Percentiles rank a stretch among this genome's conserved stretches.
phyloP scores from a whole-genome alignment of 2,888 invertebrate genomes.

The Plagodis dolabraria region DNA sequence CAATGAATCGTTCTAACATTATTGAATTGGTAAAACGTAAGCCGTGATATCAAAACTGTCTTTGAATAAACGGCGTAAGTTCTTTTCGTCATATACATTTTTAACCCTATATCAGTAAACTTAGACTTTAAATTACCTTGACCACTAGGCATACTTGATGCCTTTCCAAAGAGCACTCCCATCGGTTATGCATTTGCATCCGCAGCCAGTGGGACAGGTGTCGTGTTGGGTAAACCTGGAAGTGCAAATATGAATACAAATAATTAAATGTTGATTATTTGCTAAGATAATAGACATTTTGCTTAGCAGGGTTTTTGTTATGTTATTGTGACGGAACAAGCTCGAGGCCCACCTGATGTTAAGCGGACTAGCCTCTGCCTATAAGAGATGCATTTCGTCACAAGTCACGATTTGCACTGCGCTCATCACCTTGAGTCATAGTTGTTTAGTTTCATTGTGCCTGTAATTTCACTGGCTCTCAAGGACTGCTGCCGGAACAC shows the following conservation, averaged over 20 bases:
- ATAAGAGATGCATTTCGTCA: no score
- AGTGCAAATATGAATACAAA: slow-evolving; percentile 15
- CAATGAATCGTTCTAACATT: neutral
- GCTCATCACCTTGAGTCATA: no score
- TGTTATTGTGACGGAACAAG: no score
- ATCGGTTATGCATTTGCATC: slow-evolving; percentile 93
- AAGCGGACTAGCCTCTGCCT: no score
- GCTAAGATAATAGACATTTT: no score
- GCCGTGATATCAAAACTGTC: neutral
- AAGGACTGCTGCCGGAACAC: no score
- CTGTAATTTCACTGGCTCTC: no score
- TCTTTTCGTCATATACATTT: neutral
- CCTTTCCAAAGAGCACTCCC: slow-evolving; percentile 77
- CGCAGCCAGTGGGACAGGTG: slow-evolving; percentile 96
- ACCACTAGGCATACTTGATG: slow-evolving; percentile 64
- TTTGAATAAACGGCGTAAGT: neutral
- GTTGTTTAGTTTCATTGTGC: no score
- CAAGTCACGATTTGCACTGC: no score
- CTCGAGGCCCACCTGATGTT: no score
- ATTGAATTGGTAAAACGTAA: neutral
- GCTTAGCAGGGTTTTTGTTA: no score
- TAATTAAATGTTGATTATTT: no score
- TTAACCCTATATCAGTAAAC: neutral
- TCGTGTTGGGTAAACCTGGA: slow-evolving; percentile 85
- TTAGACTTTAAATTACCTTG: slow-evolving; percentile 27